Conservation (phyloP, 2,888 invertebrate species). For the Drosophila setosimentum region DNA sequence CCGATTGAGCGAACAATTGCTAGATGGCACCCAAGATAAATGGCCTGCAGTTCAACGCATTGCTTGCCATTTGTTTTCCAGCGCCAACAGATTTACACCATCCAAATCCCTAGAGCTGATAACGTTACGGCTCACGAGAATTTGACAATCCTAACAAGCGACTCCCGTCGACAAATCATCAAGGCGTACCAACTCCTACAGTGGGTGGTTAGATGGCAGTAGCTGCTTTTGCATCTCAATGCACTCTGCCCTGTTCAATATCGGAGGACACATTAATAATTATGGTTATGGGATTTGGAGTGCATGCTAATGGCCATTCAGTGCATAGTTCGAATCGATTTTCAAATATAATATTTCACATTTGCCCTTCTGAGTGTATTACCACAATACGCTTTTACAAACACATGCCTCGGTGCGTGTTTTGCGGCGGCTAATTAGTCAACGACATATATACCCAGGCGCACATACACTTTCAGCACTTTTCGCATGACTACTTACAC, state of each 20-base stretch:
- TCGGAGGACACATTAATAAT: constrained; percentile 67
- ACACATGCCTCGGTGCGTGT: constrained; percentile 31
- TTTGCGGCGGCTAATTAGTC: constrained; percentile 51
- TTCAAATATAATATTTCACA: constrained; percentile 54
- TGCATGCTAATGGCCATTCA: constrained; percentile 71
- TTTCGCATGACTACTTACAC: constrained; percentile 3
- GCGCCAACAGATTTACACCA: constrained; percentile 55
- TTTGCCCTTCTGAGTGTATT: constrained; percentile 60
- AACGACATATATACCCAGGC: constrained; percentile 32
- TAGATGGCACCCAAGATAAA: constrained; percentile 69
- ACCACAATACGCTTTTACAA: constrained; percentile 50
- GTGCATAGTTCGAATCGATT: constrained; percentile 71
- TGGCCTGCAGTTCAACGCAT: constrained; percentile 76
- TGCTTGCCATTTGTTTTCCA: constrained; percentile 69
- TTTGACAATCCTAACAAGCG: constrained; percentile 52
- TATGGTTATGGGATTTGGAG: constrained; percentile 70
- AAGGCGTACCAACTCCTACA: not conserved
- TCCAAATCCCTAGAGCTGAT: constrained; percentile 23
- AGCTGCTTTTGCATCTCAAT: not conserved
- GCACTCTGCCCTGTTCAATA: constrained; percentile 22
- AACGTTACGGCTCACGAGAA: constrained; percentile 21
- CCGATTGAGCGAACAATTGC: constrained; percentile 74
- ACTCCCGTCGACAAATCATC: constrained; percentile 19
- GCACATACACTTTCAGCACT: not conserved
- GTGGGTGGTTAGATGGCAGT: not conserved